phyloP scores from a whole-genome alignment of 2,113 vertebrate genomes.

The Willisornis vidua region DNA sequence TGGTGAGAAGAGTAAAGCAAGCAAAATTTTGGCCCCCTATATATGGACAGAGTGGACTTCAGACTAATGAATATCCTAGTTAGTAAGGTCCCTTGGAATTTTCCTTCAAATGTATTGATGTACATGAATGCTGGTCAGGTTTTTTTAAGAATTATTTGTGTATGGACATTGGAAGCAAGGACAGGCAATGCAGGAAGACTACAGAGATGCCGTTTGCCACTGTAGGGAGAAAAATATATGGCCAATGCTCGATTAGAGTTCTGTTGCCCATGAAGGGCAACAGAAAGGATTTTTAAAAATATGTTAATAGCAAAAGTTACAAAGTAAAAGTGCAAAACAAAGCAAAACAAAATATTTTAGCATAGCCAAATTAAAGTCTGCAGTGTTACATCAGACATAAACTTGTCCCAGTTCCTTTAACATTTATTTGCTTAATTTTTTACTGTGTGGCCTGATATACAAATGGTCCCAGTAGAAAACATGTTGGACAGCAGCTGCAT shows the following conservation, averaged over 20 bases:
- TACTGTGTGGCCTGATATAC: not conserved
- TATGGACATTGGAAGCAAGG: not conserved
- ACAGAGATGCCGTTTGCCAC: not conserved
- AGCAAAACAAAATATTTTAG: not conserved
- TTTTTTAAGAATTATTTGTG: not conserved
- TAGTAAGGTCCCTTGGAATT: not conserved
- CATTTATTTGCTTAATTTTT: not conserved
- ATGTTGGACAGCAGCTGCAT: conserved; percentile 37
- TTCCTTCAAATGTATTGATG: not conserved
- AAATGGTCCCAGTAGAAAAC: conserved; percentile 35
- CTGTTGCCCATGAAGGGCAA: not conserved
- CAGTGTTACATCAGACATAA: not conserved
- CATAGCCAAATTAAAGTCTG: not conserved
- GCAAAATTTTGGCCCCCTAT: not conserved
- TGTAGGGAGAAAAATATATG: not conserved
- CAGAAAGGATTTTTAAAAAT: not conserved
- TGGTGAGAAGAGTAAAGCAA: not conserved
- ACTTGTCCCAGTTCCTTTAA: not conserved
- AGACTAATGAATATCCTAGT: not conserved
- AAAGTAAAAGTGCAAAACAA: not conserved
- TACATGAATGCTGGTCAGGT: not conserved
- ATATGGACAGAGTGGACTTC: not conserved
- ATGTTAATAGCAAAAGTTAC: accelerated
- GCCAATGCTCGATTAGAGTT: not conserved
- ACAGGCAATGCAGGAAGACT: not conserved